Evolutionary conservation across 1,140 invertebrate genomes (phyloP).

Genomic region (Halesus radiatus): DNA sequence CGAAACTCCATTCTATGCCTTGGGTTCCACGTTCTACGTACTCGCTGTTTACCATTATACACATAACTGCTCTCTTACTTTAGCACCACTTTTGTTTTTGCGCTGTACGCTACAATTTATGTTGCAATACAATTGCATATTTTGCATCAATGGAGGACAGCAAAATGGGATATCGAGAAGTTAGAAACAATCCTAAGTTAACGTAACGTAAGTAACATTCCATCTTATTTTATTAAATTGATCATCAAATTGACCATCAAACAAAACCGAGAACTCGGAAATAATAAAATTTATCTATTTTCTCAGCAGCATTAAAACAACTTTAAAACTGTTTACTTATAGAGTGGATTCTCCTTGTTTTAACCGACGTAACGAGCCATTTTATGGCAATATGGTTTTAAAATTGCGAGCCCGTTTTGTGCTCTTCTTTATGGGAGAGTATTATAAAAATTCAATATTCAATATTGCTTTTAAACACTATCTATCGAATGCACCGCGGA

Average conservation of each 20-base stretch:
- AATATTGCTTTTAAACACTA: constrained; percentile 51
- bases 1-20: background rate
- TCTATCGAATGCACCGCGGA: constrained; percentile 45
- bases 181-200: no score
- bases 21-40: background rate
- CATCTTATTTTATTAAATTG: no score
- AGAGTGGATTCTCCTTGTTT: background rate
- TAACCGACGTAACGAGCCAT: constrained; percentile 6
- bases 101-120: background rate
- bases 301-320: no score
- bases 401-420: constrained; percentile 19
- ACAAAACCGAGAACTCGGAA: no score
- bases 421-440: constrained; percentile 8
- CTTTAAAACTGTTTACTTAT: no score
- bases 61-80: background rate
- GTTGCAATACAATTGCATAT: constrained; percentile 8
- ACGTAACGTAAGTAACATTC: no score
- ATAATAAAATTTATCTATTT: no score
- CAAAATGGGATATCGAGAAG: no score
- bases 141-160: background rate
- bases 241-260: no score
- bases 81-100: background rate
- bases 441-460: constrained; percentile 52
- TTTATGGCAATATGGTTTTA: constrained; percentile 11
- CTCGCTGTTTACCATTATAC: background rate